Evolutionary conservation across 2,888 invertebrate genomes (phyloP).

Genomic region (Brenthis hecate): DNA sequence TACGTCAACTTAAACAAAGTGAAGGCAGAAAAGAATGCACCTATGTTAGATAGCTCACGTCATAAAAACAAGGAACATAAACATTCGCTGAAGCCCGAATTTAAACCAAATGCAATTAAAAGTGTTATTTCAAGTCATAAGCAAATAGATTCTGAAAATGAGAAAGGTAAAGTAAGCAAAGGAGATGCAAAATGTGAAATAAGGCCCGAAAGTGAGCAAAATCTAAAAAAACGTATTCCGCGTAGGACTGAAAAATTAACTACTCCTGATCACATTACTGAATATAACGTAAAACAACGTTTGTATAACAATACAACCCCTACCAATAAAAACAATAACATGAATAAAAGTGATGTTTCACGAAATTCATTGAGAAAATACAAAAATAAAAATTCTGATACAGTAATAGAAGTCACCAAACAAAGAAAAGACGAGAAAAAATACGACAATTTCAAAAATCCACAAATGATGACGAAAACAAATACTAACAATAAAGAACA

Average conservation of each 20-base stretch:
- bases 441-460: constrained; percentile 4
- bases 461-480: constrained; percentile 2
- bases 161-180: not conserved
- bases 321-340: constrained; percentile 20
- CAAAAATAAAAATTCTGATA: not conserved
- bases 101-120: constrained; percentile 19
- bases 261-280: constrained; percentile 35
- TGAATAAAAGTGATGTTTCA: constrained; percentile 12
- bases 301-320: constrained; percentile 24
- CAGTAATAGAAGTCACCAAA: constrained; percentile 1
- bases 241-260: constrained; percentile 39
- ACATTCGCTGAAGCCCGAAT: constrained; percentile 11
- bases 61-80: not conserved
- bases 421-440: constrained; percentile 8
- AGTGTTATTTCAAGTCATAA: constrained; percentile 1
- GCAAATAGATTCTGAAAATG: not conserved
- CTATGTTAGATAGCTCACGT: constrained; percentile 6
- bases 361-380: constrained; percentile 22
- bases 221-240: constrained; percentile 27
- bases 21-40: constrained; percentile 17
- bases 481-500: not conserved
- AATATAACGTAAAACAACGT: constrained; percentile 16
- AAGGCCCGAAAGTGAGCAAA: constrained; percentile 14
- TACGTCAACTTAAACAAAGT: constrained; percentile 28
- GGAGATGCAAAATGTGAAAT: constrained; percentile 22